Evolutionary conservation across 1,140 invertebrate species (phyloP), one percentile per base, ranked within the genome.

Genomic region (Drosophila kohkoa): DNA sequence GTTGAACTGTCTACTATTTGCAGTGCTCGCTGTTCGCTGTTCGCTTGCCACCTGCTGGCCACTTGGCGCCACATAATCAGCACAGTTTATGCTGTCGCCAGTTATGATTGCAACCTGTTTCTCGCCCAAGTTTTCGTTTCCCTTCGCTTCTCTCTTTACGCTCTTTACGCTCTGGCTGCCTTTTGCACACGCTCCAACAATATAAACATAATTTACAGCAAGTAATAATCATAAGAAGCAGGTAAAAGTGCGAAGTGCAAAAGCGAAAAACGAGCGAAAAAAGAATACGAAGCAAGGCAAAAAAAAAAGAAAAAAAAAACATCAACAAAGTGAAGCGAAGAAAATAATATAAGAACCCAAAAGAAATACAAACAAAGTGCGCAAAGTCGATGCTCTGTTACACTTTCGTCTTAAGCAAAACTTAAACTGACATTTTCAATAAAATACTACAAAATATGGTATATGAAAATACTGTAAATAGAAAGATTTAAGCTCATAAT

Each of bases 151-250:
- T 60, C 4, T 10, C 11, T 41, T 3, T 32, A 25, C n/a, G n/a
- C n/a, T 32, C 25, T 66, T 57, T n/a, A 43, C 41, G 41, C 30
- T 43, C 41, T 58, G 49, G n/a, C 49, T 57, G 68, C 68, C 64
- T 74, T 65, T 64, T 60, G 65, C 64, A 68, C 77, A 77, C 75
- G 75, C 75, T 77, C 41, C 60, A 60, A 67, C 68, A 68, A 77
- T 77, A 77, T 80, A 74, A 80, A 80, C 71, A 80, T 80, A 80
- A 77, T 79, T 80, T 77, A 80, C 74, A 77, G 69, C 77, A 62
- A 62, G 77, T 73, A 72, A 79, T 79, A 79, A 79, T 79, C 77
- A 73, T 79, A 68, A 79, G 77, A 79, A 72, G 67, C 73, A 77
- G 77, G 77, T 79, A 73, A 77, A 79, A 75, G 45, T 65, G 57